phyloP scores from a whole-genome alignment of 1,140 invertebrate species.

The Grapholita molesta region DNA sequence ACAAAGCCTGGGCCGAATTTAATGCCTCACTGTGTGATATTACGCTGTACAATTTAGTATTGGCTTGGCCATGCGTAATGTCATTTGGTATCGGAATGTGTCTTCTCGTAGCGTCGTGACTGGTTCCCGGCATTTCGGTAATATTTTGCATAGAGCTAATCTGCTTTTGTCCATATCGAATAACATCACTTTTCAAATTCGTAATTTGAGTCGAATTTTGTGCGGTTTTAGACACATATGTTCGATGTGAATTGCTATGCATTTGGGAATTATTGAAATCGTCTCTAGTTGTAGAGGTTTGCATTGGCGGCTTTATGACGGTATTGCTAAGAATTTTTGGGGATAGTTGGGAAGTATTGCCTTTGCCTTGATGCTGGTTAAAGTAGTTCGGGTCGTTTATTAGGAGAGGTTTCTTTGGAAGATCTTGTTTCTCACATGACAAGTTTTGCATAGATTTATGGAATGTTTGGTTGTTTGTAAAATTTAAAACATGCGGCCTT shows the following conservation, averaged over 20 bases:
- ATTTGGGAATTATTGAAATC: not conserved
- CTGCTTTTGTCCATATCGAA: not conserved
- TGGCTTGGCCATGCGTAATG: not conserved
- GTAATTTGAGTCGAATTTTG: not conserved
- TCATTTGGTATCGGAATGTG: not conserved
- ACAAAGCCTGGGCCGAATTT: not conserved
- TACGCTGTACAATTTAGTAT: not conserved
- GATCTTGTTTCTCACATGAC: not conserved
- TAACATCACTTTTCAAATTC: not conserved
- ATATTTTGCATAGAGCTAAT: not conserved
- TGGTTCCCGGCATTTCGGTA: not conserved
- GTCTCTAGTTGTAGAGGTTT: not conserved
- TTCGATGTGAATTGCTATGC: not conserved
- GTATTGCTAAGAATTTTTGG: not conserved
- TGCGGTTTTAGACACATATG: not conserved
- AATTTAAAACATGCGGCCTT: not conserved
- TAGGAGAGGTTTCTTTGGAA: not conserved
- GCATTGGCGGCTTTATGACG: not conserved
- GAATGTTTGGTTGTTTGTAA: not conserved
- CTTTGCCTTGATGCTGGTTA: not conserved
- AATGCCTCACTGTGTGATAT: not conserved
- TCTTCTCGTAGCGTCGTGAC: not conserved
- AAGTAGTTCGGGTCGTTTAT: not conserved
- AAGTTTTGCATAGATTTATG: conserved; percentile 10
- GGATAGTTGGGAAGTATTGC: not conserved